Conservation (phyloP, 2,888 invertebrate species). For the Tetanocera ferruginea region DNA sequence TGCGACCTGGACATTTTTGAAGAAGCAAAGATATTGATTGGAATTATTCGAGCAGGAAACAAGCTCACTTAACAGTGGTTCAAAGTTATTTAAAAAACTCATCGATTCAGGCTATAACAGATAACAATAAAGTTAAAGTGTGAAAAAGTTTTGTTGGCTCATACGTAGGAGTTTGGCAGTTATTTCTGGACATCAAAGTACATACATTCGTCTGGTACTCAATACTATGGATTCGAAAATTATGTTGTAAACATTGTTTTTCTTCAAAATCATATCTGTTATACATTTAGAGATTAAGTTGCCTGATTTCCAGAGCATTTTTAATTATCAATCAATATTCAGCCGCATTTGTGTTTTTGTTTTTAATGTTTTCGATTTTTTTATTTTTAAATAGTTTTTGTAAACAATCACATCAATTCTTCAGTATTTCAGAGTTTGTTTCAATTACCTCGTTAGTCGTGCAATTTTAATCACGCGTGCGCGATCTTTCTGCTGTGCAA, state of each 20-base stretch:
- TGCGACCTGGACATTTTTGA: neutral
- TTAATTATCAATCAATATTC: slow-evolving; percentile 25
- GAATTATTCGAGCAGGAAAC: neutral
- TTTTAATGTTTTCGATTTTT: slow-evolving; percentile 30
- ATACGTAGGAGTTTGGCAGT: neutral
- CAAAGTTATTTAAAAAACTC: neutral
- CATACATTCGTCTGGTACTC: neutral
- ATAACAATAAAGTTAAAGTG: neutral
- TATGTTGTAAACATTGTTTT: neutral
- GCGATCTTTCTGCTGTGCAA: slow-evolving; percentile 68
- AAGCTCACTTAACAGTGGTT: neutral
- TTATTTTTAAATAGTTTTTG: slow-evolving; percentile 44
- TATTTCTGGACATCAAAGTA: neutral
- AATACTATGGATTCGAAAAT: neutral
- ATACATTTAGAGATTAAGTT: neutral
- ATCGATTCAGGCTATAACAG: neutral
- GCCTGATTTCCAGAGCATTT: neutral
- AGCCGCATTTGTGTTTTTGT: slow-evolving; percentile 47
- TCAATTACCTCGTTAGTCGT: slow-evolving; percentile 69
- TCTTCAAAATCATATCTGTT: neutral
- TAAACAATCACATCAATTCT: slow-evolving; percentile 36
- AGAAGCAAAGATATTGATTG: neutral
- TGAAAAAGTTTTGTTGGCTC: neutral
- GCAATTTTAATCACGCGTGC: slow-evolving; percentile 68
- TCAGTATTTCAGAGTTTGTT: slow-evolving; percentile 14